A percentile compares a stretch with the other conserved stretches of the same genome.
Evolutionary conservation across 2,797 vertebrate species (phyloP).

Genomic region (Crenuchus spilurus): DNA sequence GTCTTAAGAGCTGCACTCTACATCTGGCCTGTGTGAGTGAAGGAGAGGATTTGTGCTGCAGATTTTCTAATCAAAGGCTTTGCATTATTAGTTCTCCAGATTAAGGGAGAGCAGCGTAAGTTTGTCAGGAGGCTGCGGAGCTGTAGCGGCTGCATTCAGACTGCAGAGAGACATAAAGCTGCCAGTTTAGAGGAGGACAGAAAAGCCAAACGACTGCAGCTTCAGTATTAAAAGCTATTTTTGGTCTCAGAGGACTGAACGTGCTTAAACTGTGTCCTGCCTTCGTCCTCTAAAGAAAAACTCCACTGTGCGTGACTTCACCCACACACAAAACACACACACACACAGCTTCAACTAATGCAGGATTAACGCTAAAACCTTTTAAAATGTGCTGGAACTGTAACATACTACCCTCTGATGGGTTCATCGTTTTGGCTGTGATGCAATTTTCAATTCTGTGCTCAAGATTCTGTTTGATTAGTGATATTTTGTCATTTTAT

Average conservation of each 20-base stretch:
- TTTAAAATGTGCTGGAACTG: background rate
- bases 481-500: too few species aligned
- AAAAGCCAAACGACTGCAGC: slow-evolving; percentile 1
- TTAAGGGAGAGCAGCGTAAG: slow-evolving; percentile 63
- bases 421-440: too few species aligned
- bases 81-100: slow-evolving; percentile 69
- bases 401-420: background rate
- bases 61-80: slow-evolving; percentile 69
- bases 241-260: slow-evolving; percentile 9
- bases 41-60: slow-evolving; percentile 28
- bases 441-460: too few species aligned
- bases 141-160: background rate
- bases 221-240: slow-evolving; percentile 41
- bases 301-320: slow-evolving; percentile 3
- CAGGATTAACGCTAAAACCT: background rate
- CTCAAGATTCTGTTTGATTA: too few species aligned
- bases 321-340: slow-evolving; percentile 37
- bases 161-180: background rate
- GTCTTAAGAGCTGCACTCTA: slow-evolving; percentile 54
- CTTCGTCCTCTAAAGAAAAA: slow-evolving; percentile 13
- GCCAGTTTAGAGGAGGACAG: slow-evolving; percentile 14
- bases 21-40: background rate
- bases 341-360: background rate
- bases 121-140: slow-evolving; percentile 54
- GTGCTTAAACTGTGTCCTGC: slow-evolving; percentile 18